Conservation (phyloP, 2,797 vertebrate species). For the Chloroceryle amazona region DNA sequence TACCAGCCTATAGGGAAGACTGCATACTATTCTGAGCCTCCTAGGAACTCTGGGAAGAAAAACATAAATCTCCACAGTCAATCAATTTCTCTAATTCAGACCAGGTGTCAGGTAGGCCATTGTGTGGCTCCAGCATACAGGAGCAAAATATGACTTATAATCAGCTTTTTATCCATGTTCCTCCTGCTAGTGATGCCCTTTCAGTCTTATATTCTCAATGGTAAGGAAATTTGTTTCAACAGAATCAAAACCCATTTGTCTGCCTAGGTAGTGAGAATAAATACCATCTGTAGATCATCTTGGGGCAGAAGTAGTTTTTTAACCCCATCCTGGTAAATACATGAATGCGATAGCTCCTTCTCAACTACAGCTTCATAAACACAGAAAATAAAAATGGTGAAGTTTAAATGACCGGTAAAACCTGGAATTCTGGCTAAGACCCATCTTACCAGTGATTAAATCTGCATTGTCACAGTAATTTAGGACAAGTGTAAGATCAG, state of each 20-base stretch:
- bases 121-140: not conserved
- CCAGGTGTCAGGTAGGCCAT: conserved; percentile 19
- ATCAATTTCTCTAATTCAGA: conserved; percentile 1
- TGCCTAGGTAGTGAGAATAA: conserved; percentile 3
- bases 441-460: not conserved
- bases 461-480: not conserved
- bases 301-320: conserved; percentile 24
- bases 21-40: not conserved
- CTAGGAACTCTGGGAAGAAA: not conserved
- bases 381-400: not conserved
- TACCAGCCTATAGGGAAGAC: not conserved
- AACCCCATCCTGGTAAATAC: not conserved
- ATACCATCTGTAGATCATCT: conserved; percentile 22
- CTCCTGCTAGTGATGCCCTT: not conserved
- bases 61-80: not conserved
- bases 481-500: not conserved
- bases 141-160: not conserved
- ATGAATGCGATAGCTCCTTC: not conserved
- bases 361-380: not conserved
- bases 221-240: conserved; percentile 27
- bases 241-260: conserved; percentile 15
- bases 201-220: conserved; percentile 13
- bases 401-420: not conserved
- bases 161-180: conserved; percentile 24
- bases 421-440: not conserved